Evolutionary conservation across 2,113 vertebrate genomes (phyloP).

Genomic region (Acanthochromis polyacanthus): DNA sequence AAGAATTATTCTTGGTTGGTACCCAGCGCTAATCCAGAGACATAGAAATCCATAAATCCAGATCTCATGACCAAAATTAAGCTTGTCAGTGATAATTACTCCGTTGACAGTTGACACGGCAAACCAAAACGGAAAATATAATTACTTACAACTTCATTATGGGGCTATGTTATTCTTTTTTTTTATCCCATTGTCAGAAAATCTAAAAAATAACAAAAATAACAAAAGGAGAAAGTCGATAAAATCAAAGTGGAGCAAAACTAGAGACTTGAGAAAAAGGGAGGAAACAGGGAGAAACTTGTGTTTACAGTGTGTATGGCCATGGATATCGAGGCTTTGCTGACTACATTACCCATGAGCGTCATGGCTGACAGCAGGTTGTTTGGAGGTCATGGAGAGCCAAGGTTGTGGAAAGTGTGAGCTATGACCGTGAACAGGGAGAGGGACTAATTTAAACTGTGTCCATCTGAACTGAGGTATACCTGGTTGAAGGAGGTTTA

Average conservation of each 20-base stretch:
- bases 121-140: slow-evolving; percentile 84
- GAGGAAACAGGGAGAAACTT: slow-evolving; percentile 82
- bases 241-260: slow-evolving; percentile 85
- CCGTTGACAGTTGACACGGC: slow-evolving; percentile 86
- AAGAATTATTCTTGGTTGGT: slow-evolving; percentile 10
- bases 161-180: not conserved
- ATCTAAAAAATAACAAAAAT: slow-evolving; percentile 52
- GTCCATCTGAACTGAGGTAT: slow-evolving; percentile 96
- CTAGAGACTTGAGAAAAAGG: slow-evolving; percentile 14
- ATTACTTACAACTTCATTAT: slow-evolving; percentile 45
- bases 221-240: slow-evolving; percentile 59
- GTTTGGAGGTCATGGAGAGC: slow-evolving; percentile 26
- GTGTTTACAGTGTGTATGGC: slow-evolving; percentile 37
- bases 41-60: slow-evolving; percentile 35
- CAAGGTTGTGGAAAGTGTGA: slow-evolving; percentile 22
- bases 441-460: slow-evolving; percentile 60
- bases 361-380: slow-evolving; percentile 20
- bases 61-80: slow-evolving; percentile 71
- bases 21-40: slow-evolving; percentile 64
- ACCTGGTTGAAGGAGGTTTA: slow-evolving; percentile 98
- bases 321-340: slow-evolving; percentile 16
- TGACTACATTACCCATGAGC: slow-evolving; percentile 51
- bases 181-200: slow-evolving; percentile 40
- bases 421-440: slow-evolving; percentile 47
- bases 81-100: slow-evolving; percentile 83